phyloP scores from a whole-genome alignment of 2,797 vertebrate genomes.

The Synanceia verrucosa region DNA sequence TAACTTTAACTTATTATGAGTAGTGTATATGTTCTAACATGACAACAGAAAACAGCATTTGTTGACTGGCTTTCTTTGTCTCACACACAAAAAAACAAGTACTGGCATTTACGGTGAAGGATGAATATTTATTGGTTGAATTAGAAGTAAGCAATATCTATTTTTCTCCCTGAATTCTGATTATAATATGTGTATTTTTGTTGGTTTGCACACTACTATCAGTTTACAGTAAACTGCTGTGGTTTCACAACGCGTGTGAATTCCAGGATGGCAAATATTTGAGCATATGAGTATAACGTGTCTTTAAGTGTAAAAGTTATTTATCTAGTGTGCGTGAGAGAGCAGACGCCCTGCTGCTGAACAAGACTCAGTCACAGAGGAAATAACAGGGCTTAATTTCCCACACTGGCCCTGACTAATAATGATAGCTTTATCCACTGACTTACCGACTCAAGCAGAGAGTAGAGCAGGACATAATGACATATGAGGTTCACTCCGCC shows the following conservation, averaged over 20 bases:
- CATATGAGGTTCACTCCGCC: not conserved
- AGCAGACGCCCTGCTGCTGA: slow-evolving; percentile 3
- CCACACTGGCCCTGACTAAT: slow-evolving; percentile 37
- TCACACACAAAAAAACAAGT: not conserved
- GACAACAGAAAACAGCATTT: not conserved
- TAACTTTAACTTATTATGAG: no score
- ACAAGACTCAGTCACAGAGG: slow-evolving; percentile 24
- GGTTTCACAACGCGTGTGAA: not conserved
- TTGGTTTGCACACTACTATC: not conserved
- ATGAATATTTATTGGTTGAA: no score
- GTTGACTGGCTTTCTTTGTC: not conserved
- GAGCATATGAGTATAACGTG: not conserved
- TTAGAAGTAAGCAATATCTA: no score
- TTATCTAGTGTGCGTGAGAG: not conserved
- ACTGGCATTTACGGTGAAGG: no score
- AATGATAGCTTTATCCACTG: slow-evolving; percentile 33
- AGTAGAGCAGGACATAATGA: slow-evolving; percentile 3
- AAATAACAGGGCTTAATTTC: slow-evolving; percentile 51
- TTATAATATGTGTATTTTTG: not conserved
- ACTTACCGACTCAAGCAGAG: not conserved
- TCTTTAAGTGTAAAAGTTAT: not conserved
- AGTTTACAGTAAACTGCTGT: slow-evolving; percentile 30
- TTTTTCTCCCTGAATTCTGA: no score
- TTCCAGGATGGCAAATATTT: slow-evolving; percentile 12
- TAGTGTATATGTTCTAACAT: not conserved